These are phyloP conservation scores for Syngnathus floridae DNA, from an alignment of 2,113 vertebrate genomes.

Conservation along the genomic window DNA sequence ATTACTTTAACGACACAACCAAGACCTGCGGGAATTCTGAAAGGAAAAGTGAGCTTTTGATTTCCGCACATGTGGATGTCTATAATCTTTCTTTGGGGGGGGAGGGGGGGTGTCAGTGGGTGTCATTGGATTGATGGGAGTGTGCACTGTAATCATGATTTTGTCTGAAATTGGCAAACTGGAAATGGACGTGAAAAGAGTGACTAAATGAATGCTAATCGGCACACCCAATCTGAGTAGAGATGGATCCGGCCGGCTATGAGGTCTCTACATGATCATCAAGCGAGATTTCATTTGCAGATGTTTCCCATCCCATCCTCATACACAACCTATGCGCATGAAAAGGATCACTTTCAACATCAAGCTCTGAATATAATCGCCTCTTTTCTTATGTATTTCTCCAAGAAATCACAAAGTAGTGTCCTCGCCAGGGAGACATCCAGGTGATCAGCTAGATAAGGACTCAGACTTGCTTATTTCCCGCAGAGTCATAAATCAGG, in stretches of 20 bases:
- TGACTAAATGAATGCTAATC: too few relatives aligned
- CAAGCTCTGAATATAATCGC: constrained; percentile 41
- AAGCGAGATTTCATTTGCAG: neutral
- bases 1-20: constrained; percentile 43
- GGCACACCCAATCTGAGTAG: too few relatives aligned
- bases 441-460: constrained; percentile 35
- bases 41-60: constrained; percentile 36
- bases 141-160: too few relatives aligned
- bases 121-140: too few relatives aligned
- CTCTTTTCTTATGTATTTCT: constrained; percentile 27
- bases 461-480: constrained; percentile 42
- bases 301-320: neutral
- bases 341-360: constrained; percentile 43
- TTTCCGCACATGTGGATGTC: constrained; percentile 33
- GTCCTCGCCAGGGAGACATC: constrained; percentile 32
- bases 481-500: constrained; percentile 44
- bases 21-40: constrained; percentile 30
- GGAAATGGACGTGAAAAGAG: too few relatives aligned
- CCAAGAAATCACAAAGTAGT: constrained; percentile 27
- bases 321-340: constrained; percentile 12
- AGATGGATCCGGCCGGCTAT: neutral
- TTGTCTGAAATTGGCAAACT: too few relatives aligned
- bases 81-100: constrained; percentile 11
- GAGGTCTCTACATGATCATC: neutral
- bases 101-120: neutral